Percentiles rank a stretch among this genome's conserved stretches.
Evolutionary conservation across 2,113 vertebrate species (phyloP).

Genomic region (Eretmochelys imbricata): DNA sequence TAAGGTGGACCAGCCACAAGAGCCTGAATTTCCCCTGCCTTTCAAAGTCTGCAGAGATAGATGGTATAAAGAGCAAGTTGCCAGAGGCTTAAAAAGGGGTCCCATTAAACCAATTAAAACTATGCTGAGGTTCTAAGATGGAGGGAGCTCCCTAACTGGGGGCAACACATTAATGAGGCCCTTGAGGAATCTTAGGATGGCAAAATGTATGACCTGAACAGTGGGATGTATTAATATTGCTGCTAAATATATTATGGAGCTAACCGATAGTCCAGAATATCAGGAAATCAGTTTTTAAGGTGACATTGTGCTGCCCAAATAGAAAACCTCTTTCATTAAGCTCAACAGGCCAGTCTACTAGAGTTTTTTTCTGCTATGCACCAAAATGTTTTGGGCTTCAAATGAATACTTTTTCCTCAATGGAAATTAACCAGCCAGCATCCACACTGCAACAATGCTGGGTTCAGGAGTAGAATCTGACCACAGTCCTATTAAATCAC

Average conservation of each 20-base stretch:
- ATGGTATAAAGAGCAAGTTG: neutral
- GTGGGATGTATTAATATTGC: neutral
- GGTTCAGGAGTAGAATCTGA: no score
- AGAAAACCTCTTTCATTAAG: no score
- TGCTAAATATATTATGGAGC: neutral
- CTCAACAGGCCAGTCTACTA: no score
- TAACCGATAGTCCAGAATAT: no score
- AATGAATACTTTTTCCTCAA: neutral
- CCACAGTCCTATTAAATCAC: no score
- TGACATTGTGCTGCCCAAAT: no score
- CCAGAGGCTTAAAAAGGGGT: neutral
- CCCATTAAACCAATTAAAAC: neutral
- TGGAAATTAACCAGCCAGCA: neutral
- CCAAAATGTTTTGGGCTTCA: neutral
- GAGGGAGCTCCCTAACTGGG: neutral
- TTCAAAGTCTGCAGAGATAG: neutral
- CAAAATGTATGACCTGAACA: neutral
- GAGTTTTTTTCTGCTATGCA: neutral
- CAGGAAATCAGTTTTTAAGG: neutral
- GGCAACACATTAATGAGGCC: no score
- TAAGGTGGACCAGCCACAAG: neutral
- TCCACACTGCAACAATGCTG: no score
- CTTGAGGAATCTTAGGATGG: neutral
- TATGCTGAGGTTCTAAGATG: neutral
- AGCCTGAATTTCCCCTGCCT: neutral